Base-by-base conservation (phyloP, 2,797 vertebrate species). In the Syngnathus acus region DNA sequence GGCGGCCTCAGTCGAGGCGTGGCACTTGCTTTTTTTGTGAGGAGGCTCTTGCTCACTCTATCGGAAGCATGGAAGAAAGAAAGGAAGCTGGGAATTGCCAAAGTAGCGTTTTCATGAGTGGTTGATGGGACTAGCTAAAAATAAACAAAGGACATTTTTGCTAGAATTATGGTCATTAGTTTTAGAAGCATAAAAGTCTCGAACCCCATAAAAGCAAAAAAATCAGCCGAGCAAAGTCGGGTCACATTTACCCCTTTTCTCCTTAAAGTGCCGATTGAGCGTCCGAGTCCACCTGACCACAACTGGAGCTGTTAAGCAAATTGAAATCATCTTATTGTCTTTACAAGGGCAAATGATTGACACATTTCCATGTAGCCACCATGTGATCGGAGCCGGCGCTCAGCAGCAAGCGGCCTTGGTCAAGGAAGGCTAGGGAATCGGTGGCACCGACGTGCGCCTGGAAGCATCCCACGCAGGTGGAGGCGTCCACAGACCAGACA, bases 271-370 rank as follows among this genome's bases (percentile, higher is more conserved):
- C 75, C 72, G 6, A 88, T 65, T n/a, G 84, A 87, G 9, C 65
- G 78, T 9, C 94, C 94, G 3, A 94, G 91, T 78, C 90, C 91
- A 0, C 91, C 93, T 10, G 92, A 93, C 92, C 94, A 95, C 48
- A 97, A 79, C 62, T 93, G 90, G 65, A 95, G 88, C 94, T 95
- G 81, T 63, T 51, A n/a, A 39, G 32, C 11, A 63, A 45, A 37
- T 17, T 59, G 9, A 9, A 38, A 19, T 51, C 26, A 11, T 51
- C 10, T 38, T 9, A 10, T 5, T n/a, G 47, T 51, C 37, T 17
- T 61, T 61, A n/a, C 39, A 42, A 42, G 59, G n/a, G 21, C 21
- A 51, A 21, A 32, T 3, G 4, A 32, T 32, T 32, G 32, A 32
- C 32, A 32, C 32, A 38, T 58, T 58, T 38, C 16, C 16, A 9